Evolutionary conservation across 1,140 invertebrate species (phyloP).

Genomic region (Meloidogyne chitwoodi): DNA sequence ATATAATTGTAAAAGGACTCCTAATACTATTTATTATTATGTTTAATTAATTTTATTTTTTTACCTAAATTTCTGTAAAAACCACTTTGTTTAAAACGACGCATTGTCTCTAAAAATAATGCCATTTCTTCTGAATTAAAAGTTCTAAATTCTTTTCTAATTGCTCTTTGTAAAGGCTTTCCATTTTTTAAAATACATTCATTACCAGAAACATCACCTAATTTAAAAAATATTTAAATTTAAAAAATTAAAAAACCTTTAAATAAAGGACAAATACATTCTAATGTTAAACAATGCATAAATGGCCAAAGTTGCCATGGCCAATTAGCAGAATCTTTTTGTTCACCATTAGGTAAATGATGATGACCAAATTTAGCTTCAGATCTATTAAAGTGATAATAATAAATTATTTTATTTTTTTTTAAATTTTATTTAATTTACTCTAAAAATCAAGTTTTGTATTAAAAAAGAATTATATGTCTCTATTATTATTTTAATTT

Average conservation of each 20-base stretch:
- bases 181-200: slow-evolving; percentile 47
- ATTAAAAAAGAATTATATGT: too few species aligned
- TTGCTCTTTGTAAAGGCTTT: slow-evolving; percentile 42
- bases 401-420: not conserved
- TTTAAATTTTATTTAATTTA: too few species aligned
- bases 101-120: slow-evolving; percentile 40
- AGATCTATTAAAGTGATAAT: not conserved
- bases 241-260: slow-evolving; percentile 3
- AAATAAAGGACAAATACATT: slow-evolving; percentile 44
- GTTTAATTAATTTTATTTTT: not conserved
- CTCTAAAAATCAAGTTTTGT: too few species aligned
- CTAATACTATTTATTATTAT: too few species aligned
- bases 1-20: too few species aligned
- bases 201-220: slow-evolving; percentile 18
- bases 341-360: slow-evolving; percentile 27
- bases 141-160: slow-evolving; percentile 61
- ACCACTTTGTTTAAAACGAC: slow-evolving; percentile 44
- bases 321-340: slow-evolving; percentile 33
- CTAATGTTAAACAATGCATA: slow-evolving; percentile 48
- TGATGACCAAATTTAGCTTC: slow-evolving; percentile 29
- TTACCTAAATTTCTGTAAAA: slow-evolving; percentile 44
- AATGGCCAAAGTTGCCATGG: slow-evolving; percentile 33
- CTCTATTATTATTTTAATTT: too few species aligned
- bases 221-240: slow-evolving; percentile 6
- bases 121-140: slow-evolving; percentile 58